Percentiles rank a stretch among this genome's conserved stretches.
phyloP scores from a whole-genome alignment of 1,140 invertebrate genomes.

The Orchestia grillus region DNA sequence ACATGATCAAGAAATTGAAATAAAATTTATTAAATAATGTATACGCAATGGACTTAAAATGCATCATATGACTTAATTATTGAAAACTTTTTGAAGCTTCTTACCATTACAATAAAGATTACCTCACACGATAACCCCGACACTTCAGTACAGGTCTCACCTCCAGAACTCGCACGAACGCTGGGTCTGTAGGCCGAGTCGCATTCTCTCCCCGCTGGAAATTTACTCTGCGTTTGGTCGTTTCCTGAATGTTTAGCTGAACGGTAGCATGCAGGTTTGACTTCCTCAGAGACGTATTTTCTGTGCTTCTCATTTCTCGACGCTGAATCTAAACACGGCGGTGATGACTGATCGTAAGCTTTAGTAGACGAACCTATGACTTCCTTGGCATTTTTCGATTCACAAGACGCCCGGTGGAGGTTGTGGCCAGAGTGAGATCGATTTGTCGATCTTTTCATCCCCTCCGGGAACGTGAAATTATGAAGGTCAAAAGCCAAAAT shows the following conservation, averaged over 20 bases:
- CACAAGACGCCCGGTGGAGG: background rate
- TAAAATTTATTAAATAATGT: too few relatives aligned
- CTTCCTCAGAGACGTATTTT: background rate
- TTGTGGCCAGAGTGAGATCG: background rate
- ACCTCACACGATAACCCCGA: background rate
- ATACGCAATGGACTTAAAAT: too few relatives aligned
- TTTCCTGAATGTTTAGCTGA: background rate
- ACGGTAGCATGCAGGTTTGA: background rate
- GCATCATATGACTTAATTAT: too few relatives aligned
- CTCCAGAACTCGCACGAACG: background rate
- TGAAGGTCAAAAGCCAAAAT: conserved; percentile 27
- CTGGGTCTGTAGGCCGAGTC: background rate
- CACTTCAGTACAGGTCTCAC: background rate
- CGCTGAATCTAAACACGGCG: background rate
- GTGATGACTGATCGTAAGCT: background rate
- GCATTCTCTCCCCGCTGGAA: background rate
- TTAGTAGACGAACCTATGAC: background rate
- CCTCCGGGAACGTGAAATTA: background rate
- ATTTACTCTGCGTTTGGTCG: background rate
- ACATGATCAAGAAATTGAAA: too few relatives aligned
- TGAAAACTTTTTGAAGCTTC: too few relatives aligned
- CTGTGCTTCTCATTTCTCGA: background rate
- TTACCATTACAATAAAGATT: too few relatives aligned
- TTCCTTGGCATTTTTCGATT: background rate
- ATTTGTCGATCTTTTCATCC: background rate